Base-by-base conservation (phyloP, 30 jellyfish, hydroid and myxozoan species). In the Pseudorhiza aurosa region DNA sequence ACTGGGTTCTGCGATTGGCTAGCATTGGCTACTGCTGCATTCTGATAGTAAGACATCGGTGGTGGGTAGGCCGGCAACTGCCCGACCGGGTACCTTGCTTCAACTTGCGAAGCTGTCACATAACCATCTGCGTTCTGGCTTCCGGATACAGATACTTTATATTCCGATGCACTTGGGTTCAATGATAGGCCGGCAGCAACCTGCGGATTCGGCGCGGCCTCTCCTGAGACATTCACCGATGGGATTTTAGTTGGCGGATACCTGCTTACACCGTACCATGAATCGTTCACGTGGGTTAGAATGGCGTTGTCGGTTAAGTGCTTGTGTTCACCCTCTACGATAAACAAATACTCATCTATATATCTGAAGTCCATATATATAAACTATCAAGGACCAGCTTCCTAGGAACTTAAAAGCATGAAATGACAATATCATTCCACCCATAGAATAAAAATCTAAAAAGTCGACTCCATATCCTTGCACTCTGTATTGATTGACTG, bases 201-300 rank as follows among this genome's bases (percentile, higher is more conserved):
- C 10, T 50, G 31, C 17, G 94, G 72, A 40, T 24, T 46, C 8
- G 68, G 69, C 37, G 43, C 46, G 6, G 39, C 27, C 32, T 51
- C 77, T 22, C 27, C 22, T 10, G 83, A 43, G 9, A 33, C 8
- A 26, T 42, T 59, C 30, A 22, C 68, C 55, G 85, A 46, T 19
- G 90, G 75, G 26, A 19, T 40, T 36, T 43, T 46, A 2, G 82
- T 62, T 42, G 98, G 98, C 35, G 98, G 98, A 63, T 85, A 92
- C 68, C 98, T 58, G 86, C 96, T 85, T 25, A 92, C 98, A 1
- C 96, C 98, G 8, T 44, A 45, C 91, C 90, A 85, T 17, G 85
- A 36, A 68, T 92, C 85, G n/a, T 69, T 65, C 17, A 33, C 76
- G 49, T 92, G 98, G 24, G 91, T 70, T 18, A 92, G 79, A 31